Evolutionary conservation across 2,888 invertebrate genomes (phyloP).

Genomic region (Drosophila fungiperda): DNA sequence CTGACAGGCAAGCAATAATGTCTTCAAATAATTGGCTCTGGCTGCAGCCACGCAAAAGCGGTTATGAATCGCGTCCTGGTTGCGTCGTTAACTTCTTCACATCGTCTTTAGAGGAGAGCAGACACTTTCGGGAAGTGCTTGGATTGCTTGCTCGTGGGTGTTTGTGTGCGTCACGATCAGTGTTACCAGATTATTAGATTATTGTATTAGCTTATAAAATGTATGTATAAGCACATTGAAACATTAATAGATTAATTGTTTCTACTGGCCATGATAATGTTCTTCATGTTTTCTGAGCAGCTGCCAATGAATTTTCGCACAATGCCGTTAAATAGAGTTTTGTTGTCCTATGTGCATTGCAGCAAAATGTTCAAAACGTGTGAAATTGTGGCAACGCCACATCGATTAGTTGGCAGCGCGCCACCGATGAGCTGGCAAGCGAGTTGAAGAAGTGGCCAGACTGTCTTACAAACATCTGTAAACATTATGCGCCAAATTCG

Average conservation of each 20-base stretch:
- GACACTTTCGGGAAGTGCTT: constrained; percentile 32
- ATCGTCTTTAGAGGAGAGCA: constrained; percentile 32
- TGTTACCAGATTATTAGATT: constrained; percentile 22
- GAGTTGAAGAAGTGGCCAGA: not conserved
- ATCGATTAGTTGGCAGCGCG: not conserved
- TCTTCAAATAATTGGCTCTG: not conserved
- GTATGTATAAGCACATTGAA: not conserved
- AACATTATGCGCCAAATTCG: not conserved
- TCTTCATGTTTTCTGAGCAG: not conserved
- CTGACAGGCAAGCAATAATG: constrained; percentile 9
- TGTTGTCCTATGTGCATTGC: not conserved
- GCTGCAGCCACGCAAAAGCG: constrained; percentile 9
- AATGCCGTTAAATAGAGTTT: not conserved
- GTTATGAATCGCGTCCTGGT: constrained; percentile 25
- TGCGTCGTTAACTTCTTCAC: constrained; percentile 36
- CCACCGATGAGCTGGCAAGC: constrained; percentile 1
- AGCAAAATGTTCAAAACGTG: not conserved
- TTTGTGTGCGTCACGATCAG: constrained; percentile 32
- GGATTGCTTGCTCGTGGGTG: constrained; percentile 29
- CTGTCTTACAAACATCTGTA: not conserved
- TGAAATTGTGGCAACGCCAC: constrained; percentile 7
- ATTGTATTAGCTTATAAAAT: not conserved
- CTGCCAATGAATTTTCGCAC: not conserved
- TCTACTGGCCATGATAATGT: not conserved
- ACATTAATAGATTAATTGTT: not conserved